These are phyloP conservation scores for Eriocheir sinensis DNA, from an alignment of 1,140 invertebrate species.

Conservation along the genomic window DNA sequence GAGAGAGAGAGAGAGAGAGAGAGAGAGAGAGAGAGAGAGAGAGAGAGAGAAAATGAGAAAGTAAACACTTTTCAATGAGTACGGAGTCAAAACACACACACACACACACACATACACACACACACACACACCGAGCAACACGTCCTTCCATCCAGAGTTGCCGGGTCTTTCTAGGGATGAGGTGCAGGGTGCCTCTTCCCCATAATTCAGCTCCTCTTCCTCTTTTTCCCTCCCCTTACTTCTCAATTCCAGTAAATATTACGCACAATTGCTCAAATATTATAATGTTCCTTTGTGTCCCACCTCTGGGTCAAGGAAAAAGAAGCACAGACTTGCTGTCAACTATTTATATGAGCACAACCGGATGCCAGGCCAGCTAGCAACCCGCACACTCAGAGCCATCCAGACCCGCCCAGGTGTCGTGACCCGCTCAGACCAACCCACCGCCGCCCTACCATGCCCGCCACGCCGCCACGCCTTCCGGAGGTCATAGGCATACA, in stretches of 20 bases:
- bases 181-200: background rate
- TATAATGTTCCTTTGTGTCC: background rate
- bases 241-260: background rate
- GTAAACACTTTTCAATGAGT: background rate
- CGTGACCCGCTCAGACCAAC: background rate
- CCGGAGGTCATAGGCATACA: slow-evolving; percentile 8
- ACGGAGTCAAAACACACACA: background rate
- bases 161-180: background rate
- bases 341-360: slow-evolving; percentile 17
- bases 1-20: too few relatives aligned
- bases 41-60: too few relatives aligned
- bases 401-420: slow-evolving; percentile 7
- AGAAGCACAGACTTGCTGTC: slow-evolving; percentile 26
- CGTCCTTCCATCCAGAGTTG: background rate
- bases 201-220: too few relatives aligned
- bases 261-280: background rate
- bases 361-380: background rate
- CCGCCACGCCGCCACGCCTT: background rate
- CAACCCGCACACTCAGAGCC: background rate
- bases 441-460: background rate
- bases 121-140: background rate
- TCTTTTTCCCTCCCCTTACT: background rate
- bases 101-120: background rate
- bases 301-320: slow-evolving; percentile 17
- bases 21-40: too few relatives aligned